Conservation (phyloP, 2,797 vertebrate genomes). For the Anas flavirostris region DNA sequence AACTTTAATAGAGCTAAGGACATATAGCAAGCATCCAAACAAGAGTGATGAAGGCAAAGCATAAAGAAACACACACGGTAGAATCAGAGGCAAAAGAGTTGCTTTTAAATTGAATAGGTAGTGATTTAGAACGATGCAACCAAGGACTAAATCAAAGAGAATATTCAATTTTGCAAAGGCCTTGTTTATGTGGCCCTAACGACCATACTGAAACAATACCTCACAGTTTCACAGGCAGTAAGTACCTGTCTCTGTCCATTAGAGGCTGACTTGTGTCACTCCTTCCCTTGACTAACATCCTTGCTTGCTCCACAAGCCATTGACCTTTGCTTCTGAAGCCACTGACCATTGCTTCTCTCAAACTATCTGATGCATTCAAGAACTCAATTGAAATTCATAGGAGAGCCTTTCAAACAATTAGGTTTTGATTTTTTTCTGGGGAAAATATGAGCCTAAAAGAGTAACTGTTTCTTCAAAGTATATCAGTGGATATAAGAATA, state of each 20-base stretch:
- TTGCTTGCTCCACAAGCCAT: background rate
- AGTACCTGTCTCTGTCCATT: background rate
- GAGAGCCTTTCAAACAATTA: background rate
- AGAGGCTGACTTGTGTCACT: background rate
- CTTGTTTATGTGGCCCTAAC: background rate
- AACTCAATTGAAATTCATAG: background rate
- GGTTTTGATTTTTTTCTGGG: background rate
- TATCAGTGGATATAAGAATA: background rate
- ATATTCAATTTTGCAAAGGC: background rate
- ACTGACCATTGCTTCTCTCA: background rate
- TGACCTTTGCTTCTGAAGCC: too few relatives aligned
- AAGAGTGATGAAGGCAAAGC: background rate
- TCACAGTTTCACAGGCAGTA: fast-evolving
- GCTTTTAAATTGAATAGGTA: background rate
- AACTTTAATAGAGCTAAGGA: background rate
- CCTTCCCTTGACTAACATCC: background rate
- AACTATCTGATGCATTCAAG: background rate
- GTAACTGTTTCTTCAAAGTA: background rate
- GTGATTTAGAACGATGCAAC: background rate
- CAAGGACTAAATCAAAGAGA: background rate
- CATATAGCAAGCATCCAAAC: background rate
- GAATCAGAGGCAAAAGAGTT: background rate
- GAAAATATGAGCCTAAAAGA: background rate
- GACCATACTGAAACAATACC: background rate
- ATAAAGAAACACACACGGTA: background rate